A percentile compares a stretch with the other conserved stretches of the same genome.
Conservation (phyloP, 1,140 invertebrate species). For the Ceratosolen fusciceps region DNA sequence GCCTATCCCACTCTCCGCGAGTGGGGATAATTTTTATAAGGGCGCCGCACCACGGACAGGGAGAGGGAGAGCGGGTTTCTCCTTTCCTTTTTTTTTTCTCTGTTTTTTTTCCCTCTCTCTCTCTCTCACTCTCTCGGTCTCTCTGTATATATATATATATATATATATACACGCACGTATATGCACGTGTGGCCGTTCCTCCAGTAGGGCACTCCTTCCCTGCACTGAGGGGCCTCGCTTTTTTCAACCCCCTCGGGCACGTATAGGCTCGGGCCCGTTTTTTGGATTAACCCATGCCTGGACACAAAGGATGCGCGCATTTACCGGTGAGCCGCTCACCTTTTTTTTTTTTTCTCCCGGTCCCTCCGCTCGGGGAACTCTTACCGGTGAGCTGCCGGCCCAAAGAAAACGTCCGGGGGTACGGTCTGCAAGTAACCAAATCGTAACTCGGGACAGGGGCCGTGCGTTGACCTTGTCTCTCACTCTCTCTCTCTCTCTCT, state of each 20-base stretch:
- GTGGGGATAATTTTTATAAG: constrained; percentile 64
- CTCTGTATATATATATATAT: background rate
- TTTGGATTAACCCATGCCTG: constrained; percentile 60
- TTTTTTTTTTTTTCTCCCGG: constrained; percentile 48
- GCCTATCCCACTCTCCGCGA: constrained; percentile 16
- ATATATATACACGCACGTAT: too few relatives aligned
- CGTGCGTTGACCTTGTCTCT: background rate
- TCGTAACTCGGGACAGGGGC: constrained; percentile 25
- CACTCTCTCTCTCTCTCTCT: background rate
- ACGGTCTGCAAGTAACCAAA: background rate
- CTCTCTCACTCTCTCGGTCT: constrained; percentile 28
- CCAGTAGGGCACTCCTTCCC: too few relatives aligned
- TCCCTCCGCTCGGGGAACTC: background rate
- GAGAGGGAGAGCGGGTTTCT: constrained; percentile 8
- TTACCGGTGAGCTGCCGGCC: background rate
- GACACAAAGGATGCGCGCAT: constrained; percentile 60
- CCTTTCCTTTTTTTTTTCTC: constrained; percentile 17
- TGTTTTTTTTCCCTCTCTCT: constrained; percentile 40
- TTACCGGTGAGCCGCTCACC: constrained; percentile 53
- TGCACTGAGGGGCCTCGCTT: constrained; percentile 33
- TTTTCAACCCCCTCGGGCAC: constrained; percentile 53
- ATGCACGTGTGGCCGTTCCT: too few relatives aligned
- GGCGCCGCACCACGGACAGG: background rate
- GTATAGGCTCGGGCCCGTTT: constrained; percentile 58
- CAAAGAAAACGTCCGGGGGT: constrained; percentile 22